Evolutionary conservation across 2,113 vertebrate genomes (phyloP), one percentile per base, ranked within the genome.

Genomic region (Sylvia atricapilla): DNA sequence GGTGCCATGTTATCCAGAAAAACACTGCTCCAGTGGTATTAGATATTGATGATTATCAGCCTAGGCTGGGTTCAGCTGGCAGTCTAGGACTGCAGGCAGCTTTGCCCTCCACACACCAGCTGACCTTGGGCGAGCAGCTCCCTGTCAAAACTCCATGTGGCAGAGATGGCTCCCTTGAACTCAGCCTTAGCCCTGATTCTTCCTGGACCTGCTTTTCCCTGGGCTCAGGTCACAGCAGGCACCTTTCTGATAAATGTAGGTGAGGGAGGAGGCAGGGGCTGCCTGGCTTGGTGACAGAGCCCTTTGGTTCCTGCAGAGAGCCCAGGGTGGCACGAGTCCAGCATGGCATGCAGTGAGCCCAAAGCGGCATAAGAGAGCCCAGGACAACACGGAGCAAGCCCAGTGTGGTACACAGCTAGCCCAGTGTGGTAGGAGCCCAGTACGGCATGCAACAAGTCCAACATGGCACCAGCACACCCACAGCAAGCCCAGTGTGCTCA

Each of bases 181-280:
- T 49, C 75, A 63, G 55, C 83, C 67, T 67, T 17, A 81, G 46
- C 43, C 53, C 82, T 15, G 41, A 2, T 13, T 63, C 3, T 16
- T 66, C 35, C 84, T 64, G 58, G 37, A 39, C 4, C 59, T 8
- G 80, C 56, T 27, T 55, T 63, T 24, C 6, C 63, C 63, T 2
- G 70, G 39, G 56, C 78, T 72, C 47, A 1, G 10, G 7, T 20
- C 43, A 52, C 15, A 18, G 3, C 63, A 2, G 49, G 77, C 64
- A 53, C 55, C 69, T 60, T 13, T 9, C 24, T 23, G 74, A 4
- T 3, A 23, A 0, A 15, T 1, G 30, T 0, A 3, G 14, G 10
- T 2, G 7, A 8, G 31, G 28, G 63, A 58, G 49, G 39, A 35
- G 30, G 46, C 39, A 35, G 68, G 43, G 44, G 44, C 8, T 55